Conservation (phyloP, 1,140 invertebrate species). For the Euura saliciscinereae region DNA sequence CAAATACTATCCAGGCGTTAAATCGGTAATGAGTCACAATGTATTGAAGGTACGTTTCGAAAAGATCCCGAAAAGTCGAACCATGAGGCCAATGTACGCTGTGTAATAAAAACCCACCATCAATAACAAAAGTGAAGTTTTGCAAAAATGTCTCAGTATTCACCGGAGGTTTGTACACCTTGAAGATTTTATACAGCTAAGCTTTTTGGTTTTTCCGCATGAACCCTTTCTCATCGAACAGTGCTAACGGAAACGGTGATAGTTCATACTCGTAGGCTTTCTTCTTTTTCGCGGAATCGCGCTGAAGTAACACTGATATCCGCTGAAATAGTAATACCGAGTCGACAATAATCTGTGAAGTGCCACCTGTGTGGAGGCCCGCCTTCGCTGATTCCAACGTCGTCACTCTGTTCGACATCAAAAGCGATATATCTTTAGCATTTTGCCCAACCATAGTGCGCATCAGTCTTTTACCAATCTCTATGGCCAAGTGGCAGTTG, state of each 20-base stretch:
- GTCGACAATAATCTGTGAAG: no score
- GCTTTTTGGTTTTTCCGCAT: constrained; percentile 27
- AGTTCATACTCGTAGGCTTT: constrained; percentile 29
- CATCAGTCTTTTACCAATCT: constrained; percentile 38
- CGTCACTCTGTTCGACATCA: constrained; percentile 16
- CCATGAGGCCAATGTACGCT: constrained; percentile 11
- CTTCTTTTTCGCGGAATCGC: background rate
- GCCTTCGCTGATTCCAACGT: constrained; percentile 20
- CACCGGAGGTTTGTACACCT: background rate
- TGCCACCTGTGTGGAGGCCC: background rate
- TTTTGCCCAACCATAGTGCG: constrained; percentile 22
- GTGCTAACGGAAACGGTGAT: constrained; percentile 36
- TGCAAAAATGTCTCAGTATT: background rate
- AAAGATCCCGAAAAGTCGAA: constrained; percentile 8
- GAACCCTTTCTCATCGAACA: constrained; percentile 36
- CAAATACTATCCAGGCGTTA: constrained; percentile 19
- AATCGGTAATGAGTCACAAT: constrained; percentile 9
- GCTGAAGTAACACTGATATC: background rate
- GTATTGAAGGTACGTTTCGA: background rate
- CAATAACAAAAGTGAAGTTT: constrained; percentile 8
- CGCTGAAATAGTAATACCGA: background rate
- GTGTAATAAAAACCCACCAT: constrained; percentile 12
- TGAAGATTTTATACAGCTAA: constrained; percentile 13
- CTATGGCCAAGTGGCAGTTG: constrained; percentile 49
- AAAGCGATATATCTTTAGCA: constrained; percentile 18